Evolutionary conservation across 2,888 invertebrate species (phyloP), one percentile per base, ranked within the genome.

Genomic region (Heliconius sara): DNA sequence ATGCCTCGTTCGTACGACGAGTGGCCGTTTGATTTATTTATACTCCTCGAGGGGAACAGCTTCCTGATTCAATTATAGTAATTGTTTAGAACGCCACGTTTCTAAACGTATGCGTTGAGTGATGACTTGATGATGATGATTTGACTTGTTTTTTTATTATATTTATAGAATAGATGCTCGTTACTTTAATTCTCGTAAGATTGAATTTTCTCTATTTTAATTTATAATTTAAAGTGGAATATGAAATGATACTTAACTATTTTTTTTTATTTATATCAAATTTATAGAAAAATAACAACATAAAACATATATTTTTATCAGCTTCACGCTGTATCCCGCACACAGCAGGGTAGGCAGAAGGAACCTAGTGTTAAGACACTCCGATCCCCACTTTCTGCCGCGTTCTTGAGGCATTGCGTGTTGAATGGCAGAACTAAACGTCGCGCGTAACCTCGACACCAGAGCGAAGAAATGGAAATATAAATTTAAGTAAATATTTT

Each of bases 61-160:
- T 90, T 92, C 91, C 91, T 91, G 90, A 92, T 92, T 92, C 90
- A 91, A 93, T 93, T 91, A 92, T 91, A 91, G 88, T 90, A 90
- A 92, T 92, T 91, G 90, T 88, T 83, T 84, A 84, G 85, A 85
- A 72, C 81, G 74, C 60, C 73, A 73, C 39, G 84, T 84, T 85
- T 84, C 81, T 83, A 85, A 84, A 82, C 80, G 82, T 83, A 82
- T 83, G 84, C 82, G 84, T 83, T 81, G 84, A 83, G 78, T 80
- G 84, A 83, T 83, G 82, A 77, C 79, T 84, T 85, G 83, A 83
- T 83, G 82, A 83, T 80, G 74, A 83, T 78, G 60, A 71, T 78
- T 81, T 83, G 81, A 83, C 81, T 83, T 77, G 22, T 72, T 30
- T 72, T 72, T 30, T 12, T 30, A 30, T 43, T 13, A 16, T 10